Percentiles rank a stretch among this genome's conserved stretches.
Conservation (phyloP, 2,113 vertebrate species). For the Ctenomys sociabilis region DNA sequence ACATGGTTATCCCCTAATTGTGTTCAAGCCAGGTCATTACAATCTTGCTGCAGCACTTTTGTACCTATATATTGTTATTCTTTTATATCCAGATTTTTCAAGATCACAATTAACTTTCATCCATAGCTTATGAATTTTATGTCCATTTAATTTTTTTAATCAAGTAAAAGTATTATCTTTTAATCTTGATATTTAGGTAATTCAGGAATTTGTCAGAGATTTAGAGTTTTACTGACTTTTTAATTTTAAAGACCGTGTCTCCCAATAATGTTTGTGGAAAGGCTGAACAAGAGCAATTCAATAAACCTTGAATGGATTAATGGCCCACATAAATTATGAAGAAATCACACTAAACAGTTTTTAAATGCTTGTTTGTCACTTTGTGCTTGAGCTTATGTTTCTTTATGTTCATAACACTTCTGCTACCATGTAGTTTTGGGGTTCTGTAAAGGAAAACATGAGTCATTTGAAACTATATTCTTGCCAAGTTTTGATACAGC, state of each 20-base stretch:
- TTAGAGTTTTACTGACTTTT: slow-evolving; percentile 5
- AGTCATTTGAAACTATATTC: slow-evolving; percentile 41
- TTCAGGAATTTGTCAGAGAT: neutral
- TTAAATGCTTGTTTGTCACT: neutral
- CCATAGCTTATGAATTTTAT: slow-evolving; percentile 11
- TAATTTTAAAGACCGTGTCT: neutral
- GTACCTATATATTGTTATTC: neutral
- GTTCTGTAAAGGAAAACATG: slow-evolving; percentile 31
- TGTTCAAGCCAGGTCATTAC: slow-evolving; percentile 39
- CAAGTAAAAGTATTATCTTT: neutral
- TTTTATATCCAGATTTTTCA: neutral
- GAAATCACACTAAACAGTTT: neutral
- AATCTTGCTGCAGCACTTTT: neutral
- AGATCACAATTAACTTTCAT: slow-evolving; percentile 39
- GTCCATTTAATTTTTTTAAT: slow-evolving; percentile 8
- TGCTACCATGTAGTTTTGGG: neutral
- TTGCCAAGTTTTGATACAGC: neutral
- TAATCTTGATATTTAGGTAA: neutral
- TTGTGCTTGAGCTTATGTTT: slow-evolving; percentile 18
- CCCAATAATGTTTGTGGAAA: slow-evolving; percentile 13
- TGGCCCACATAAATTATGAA: neutral
- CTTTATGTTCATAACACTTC: neutral
- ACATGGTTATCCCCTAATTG: neutral
- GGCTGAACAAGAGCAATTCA: neutral
- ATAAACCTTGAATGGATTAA: slow-evolving; percentile 45